phyloP scores from a whole-genome alignment of 2,113 vertebrate genomes.

The Galemys pyrenaicus region DNA sequence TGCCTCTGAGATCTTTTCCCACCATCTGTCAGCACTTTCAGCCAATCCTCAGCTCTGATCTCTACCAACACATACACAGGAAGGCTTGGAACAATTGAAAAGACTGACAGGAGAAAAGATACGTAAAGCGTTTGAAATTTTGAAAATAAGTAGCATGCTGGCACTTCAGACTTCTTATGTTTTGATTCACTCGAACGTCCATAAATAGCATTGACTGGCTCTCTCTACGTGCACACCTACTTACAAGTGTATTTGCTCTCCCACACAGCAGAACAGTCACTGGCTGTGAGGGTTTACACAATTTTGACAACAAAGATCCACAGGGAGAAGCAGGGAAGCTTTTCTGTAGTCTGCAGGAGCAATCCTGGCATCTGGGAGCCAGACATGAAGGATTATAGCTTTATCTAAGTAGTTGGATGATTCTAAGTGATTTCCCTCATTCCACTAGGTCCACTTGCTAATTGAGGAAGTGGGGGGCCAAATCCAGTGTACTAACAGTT shows the following conservation, averaged over 20 bases:
- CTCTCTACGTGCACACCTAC: background rate
- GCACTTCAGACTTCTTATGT: background rate
- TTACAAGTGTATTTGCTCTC: background rate
- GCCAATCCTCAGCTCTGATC: background rate
- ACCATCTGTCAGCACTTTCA: background rate
- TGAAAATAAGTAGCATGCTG: background rate
- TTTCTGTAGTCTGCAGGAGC: background rate
- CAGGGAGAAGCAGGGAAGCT: background rate
- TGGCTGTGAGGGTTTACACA: background rate
- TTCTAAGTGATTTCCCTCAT: background rate
- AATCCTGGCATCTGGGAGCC: background rate
- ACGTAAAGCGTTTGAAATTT: background rate
- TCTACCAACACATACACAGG: background rate
- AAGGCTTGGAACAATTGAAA: background rate
- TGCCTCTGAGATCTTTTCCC: background rate
- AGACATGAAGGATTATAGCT: background rate
- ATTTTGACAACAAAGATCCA: background rate
- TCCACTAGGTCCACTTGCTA: background rate
- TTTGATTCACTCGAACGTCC: background rate
- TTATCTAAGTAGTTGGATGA: background rate
- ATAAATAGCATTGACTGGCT: background rate
- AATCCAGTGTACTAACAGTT: background rate
- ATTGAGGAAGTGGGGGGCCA: background rate
- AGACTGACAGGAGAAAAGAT: constrained; percentile 36
- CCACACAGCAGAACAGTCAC: background rate